Evolutionary conservation across 2,113 vertebrate species (phyloP), one percentile per base, ranked within the genome.

Genomic region (Cheilinus undulatus): DNA sequence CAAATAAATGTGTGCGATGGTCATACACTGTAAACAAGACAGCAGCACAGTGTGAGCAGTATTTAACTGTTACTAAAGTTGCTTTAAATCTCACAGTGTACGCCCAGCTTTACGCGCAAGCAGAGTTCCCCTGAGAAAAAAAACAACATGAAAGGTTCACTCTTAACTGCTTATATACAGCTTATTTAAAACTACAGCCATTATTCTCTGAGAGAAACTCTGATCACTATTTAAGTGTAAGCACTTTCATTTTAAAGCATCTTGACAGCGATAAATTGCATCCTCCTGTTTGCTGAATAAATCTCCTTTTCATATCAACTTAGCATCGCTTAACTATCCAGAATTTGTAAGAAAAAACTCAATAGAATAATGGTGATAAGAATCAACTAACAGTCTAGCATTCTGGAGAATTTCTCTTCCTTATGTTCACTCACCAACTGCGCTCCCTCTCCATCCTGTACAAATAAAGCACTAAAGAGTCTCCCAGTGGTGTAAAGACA

Each of bases 351-450:
- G 52, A 60, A 58, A 69, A 20, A 3, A 24, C 10, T 2, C 14
- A 26, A 38, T 27, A 48, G 12, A 38, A 52, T 23, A 45, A 17
- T 53, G 12, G 17, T 45, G 24, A n/a, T n/a, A n/a, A 65, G 2
- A 84, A 86, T 79, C 63, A 86, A 64, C 11, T 30, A 42, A 69
- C 73, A 73, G 64, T 12, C 0, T 58, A 54, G 62, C 0, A 43
- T 57, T 71, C 63, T 36, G 11, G 23, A 0, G 4, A 28, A 49
- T 66, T 20, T 73, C 3, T 68, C 88, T 93, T 72, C 62, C 38
- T 76, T 56, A 34, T 36, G 9, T 73, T 30, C 2, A 20, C 53
- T 28, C 20, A 48, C 5, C 15, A 20, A n/a, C 20, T 20, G 7
- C 2, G 4, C 11, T 38, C 26, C 10, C 12, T 77, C 20, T 20